Base-by-base conservation (phyloP, 2,113 vertebrate genomes). In the Nannobrachium achirus region DNA sequence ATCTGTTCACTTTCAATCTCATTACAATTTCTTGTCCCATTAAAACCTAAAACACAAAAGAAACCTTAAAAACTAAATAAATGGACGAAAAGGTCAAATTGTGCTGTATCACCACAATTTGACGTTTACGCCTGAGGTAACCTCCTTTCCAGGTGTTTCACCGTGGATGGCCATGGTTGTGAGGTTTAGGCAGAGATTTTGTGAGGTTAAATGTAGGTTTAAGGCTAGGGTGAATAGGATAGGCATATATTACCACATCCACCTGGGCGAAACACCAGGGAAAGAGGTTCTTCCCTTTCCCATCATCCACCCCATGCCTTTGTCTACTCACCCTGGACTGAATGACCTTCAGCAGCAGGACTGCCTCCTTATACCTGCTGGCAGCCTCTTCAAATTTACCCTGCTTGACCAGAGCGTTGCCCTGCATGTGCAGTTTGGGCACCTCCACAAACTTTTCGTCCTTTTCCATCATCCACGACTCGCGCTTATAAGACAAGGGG, bases 401-500 rank as follows among this genome's bases (percentile, higher is more conserved):
- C 86, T 88, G 86, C 63, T 90, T 93, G 64, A 96, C 95, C 0
- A 96, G 85, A 1, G 81, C 66, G 10, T 96, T 96, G 48, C 95
- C 95, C 86, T 94, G 91, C 0, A 89, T 86, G 91, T 96, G 95
- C 52, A 96, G 87, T 45, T 79, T 39, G 0, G 95, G 95, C 68
- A 96, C 94, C 0, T 66, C 89, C 1, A 89, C 77, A 81, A 96
- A 86, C 89, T 96, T 95, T 87, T 96, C 95, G 53, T 96, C 94
- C 39, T 93, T 95, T 63, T 86, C 95, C 95, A 96, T 95, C 82
- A 95, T 94, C 95, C 95, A 96, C 0, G 95, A 95, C 82, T 96
- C 95, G 3, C 93, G 90, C 50, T 93, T 90, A 87, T 96, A 96
- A 0, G 94, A 94, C 0, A 92, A 87, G 41, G 94, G 93, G 25